These are phyloP conservation scores for Percopsis omiscomaycus DNA, from an alignment of 2,797 vertebrate genomes.

Conservation along the genomic window DNA sequence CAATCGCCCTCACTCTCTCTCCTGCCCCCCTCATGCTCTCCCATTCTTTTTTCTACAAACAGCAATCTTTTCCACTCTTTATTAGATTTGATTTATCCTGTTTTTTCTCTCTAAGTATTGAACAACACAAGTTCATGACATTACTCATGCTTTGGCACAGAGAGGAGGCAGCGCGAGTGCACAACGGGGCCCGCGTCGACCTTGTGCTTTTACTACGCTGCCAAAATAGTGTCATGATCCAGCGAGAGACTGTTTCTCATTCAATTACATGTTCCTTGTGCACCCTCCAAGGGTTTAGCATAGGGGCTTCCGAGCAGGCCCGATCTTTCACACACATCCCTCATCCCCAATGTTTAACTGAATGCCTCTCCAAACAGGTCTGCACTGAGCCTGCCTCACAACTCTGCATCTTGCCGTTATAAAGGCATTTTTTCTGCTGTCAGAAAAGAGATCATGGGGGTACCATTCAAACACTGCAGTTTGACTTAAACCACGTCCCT, in stretches of 20 bases:
- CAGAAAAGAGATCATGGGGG: no score
- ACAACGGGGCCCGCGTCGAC: slow-evolving; percentile 49
- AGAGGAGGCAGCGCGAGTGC: slow-evolving; percentile 41
- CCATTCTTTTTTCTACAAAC: slow-evolving; percentile 51
- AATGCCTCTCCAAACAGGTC: slow-evolving; percentile 62
- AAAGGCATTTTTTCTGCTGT: no score
- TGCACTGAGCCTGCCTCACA: slow-evolving; percentile 34
- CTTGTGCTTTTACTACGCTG: slow-evolving; percentile 58
- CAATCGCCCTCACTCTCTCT: slow-evolving; percentile 26
- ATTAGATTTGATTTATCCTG: slow-evolving; percentile 61
- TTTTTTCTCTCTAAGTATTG: slow-evolving; percentile 48
- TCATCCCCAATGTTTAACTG: slow-evolving; percentile 52
- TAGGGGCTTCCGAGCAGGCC: slow-evolving; percentile 62
- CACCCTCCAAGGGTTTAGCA: slow-evolving; percentile 70
- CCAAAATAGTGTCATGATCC: slow-evolving; percentile 73
- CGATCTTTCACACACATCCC: slow-evolving; percentile 66
- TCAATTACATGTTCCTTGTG: slow-evolving; percentile 76
- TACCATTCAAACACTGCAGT: no score
- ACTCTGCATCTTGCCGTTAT: no score
- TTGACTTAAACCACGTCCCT: no score
- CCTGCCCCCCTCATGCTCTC: background rate
- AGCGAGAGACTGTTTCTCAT: slow-evolving; percentile 73
- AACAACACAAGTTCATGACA: slow-evolving; percentile 73
- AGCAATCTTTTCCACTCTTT: slow-evolving; percentile 69
- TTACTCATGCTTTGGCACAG: slow-evolving; percentile 62